Evolutionary conservation across 2,113 vertebrate species (phyloP).

Genomic region (Cyanoramphus novaezelandiae): DNA sequence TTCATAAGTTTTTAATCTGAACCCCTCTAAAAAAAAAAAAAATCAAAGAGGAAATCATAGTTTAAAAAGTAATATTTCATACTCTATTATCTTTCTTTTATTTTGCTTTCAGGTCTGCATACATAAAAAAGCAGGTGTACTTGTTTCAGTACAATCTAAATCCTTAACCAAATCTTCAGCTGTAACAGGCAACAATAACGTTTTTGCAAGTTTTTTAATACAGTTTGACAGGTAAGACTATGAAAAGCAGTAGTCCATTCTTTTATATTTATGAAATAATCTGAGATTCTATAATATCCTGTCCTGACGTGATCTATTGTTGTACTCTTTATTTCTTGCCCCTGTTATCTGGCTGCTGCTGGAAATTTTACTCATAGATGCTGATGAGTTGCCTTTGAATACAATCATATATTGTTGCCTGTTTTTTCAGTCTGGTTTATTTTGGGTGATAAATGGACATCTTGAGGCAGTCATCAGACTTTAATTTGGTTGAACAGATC

Average conservation of each 20-base stretch:
- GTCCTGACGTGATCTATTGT: constrained; percentile 46
- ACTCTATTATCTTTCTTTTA: neutral
- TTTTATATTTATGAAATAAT: constrained; percentile 47
- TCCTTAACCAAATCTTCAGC: neutral
- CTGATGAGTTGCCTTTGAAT: constrained; percentile 29
- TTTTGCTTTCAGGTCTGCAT: neutral
- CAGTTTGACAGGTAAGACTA: constrained; percentile 2
- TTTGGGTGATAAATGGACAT: constrained; percentile 52
- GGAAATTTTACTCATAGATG: constrained; percentile 39
- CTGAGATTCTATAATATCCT: constrained; percentile 62
- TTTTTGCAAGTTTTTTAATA: constrained; percentile 6
- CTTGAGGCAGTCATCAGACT: constrained; percentile 49
- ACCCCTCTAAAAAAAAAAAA: neutral
- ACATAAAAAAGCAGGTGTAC: neutral
- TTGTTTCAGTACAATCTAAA: neutral
- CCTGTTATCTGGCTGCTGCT: constrained; percentile 50
- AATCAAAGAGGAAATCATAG: neutral
- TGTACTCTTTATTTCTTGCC: constrained; percentile 51
- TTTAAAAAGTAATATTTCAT: neutral
- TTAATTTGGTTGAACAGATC: constrained; percentile 63
- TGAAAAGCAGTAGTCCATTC: constrained; percentile 1
- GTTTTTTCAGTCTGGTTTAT: constrained; percentile 38
- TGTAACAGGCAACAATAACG: neutral
- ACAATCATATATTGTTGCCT: constrained; percentile 32
- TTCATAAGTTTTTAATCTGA: neutral